Conservation (phyloP, 2,888 invertebrate genomes). For the Lagria hirta region DNA sequence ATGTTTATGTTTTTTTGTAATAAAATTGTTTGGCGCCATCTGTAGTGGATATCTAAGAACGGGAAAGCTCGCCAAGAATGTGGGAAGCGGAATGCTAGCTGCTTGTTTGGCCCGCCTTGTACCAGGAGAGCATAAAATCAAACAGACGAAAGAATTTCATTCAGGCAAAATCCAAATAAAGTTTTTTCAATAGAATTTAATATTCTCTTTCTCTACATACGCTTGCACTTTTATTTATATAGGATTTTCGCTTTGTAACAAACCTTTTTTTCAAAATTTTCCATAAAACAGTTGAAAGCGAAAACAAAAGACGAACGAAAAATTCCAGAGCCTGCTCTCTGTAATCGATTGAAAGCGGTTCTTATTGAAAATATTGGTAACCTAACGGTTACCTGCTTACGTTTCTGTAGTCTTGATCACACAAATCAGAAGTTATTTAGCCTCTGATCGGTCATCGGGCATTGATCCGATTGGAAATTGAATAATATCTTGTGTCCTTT, state of each 20-base stretch:
- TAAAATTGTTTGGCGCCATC: conserved; percentile 10
- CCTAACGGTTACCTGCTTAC: conserved; percentile 37
- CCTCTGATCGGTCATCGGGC: conserved; percentile 35
- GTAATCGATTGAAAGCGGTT: conserved; percentile 20
- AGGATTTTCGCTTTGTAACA: too few relatives aligned
- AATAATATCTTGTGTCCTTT: too few relatives aligned
- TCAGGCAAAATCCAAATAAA: neutral
- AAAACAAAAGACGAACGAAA: too few relatives aligned
- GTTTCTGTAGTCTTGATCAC: conserved; percentile 35
- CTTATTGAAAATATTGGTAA: conserved; percentile 40
- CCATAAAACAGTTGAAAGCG: conserved; percentile 1
- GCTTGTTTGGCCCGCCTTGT: conserved; percentile 46
- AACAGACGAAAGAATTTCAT: conserved; percentile 29
- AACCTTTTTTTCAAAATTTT: too few relatives aligned
- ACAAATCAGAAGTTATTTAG: conserved; percentile 39
- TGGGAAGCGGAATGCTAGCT: conserved; percentile 46
- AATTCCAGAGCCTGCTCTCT: conserved; percentile 4
- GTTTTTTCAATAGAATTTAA: neutral
- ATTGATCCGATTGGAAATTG: conserved; percentile 32
- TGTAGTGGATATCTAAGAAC: conserved; percentile 1
- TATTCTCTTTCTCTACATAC: conserved; percentile 1
- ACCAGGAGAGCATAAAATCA: conserved; percentile 38
- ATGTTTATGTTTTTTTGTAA: too few relatives aligned
- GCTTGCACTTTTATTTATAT: too few relatives aligned
- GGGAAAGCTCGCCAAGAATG: conserved; percentile 40